These are phyloP conservation scores for Calyptommatus sinebrachiatus DNA, from an alignment of 2,113 vertebrate species.

Conservation along the genomic window DNA sequence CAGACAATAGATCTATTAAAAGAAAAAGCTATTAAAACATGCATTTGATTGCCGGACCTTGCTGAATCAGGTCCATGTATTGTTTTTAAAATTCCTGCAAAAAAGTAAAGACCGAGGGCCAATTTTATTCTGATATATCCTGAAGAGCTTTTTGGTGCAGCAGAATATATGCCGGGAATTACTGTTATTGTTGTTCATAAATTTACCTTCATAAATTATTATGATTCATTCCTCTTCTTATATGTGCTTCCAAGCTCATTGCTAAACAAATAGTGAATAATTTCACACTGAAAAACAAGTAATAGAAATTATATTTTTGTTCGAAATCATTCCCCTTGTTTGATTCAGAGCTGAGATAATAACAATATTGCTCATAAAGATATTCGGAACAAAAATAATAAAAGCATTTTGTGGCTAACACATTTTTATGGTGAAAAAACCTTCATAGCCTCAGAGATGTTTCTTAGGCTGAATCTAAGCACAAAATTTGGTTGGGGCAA, in stretches of 20 bases:
- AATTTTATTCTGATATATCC: constrained; percentile 13
- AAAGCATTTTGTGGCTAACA: too few species aligned
- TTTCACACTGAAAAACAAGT: constrained; percentile 23
- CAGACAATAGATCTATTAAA: constrained; percentile 18
- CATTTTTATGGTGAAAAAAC: too few species aligned
- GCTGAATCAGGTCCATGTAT: constrained; percentile 20
- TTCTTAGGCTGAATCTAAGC: too few species aligned
- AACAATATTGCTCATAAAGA: neutral
- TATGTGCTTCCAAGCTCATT: neutral
- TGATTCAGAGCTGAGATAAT: neutral
- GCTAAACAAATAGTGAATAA: constrained; percentile 29
- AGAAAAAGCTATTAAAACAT: constrained; percentile 18
- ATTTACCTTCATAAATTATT: constrained; percentile 1
- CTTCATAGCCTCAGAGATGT: too few species aligned
- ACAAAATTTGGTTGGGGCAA: too few species aligned
- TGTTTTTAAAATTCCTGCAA: constrained; percentile 24
- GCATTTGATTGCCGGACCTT: constrained; percentile 16
- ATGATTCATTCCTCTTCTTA: constrained; percentile 11
- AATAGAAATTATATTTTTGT: neutral
- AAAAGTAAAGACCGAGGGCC: constrained; percentile 27
- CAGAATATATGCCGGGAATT: constrained; percentile 27
- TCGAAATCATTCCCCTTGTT: constrained; percentile 18
- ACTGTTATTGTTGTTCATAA: neutral
- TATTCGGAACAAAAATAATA: too few species aligned
- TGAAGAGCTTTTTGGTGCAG: neutral